Conservation (phyloP, 1,140 invertebrate species). For the Drosophila elegans region DNA sequence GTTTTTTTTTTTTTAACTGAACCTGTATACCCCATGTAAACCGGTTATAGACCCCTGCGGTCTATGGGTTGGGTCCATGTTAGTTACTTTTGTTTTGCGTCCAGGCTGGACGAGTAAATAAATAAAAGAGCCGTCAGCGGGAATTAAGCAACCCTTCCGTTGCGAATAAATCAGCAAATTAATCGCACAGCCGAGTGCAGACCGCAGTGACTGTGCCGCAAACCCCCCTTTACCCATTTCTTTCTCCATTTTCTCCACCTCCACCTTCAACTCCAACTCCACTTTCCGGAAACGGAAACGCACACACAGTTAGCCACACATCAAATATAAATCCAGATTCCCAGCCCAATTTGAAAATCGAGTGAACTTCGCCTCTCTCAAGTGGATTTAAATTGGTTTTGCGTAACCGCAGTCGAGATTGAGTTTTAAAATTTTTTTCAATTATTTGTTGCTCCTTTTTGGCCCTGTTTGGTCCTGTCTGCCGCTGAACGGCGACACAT, state of each 20-base stretch:
- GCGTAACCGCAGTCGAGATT: conserved; percentile 56
- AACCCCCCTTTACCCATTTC: neutral
- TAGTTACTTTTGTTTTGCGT: conserved; percentile 37
- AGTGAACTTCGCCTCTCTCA: conserved; percentile 49
- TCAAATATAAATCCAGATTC: conserved; percentile 34
- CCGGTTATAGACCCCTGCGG: neutral
- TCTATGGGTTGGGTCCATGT: neutral
- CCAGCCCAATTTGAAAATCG: conserved; percentile 9
- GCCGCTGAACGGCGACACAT: conserved; percentile 76
- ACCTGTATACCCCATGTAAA: neutral
- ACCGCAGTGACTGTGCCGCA: conserved; percentile 45
- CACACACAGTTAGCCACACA: conserved; percentile 76
- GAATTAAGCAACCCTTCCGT: conserved; percentile 84
- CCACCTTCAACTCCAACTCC: neutral
- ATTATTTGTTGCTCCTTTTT: conserved; percentile 32
- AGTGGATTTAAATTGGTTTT: conserved; percentile 77
- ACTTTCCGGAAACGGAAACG: conserved; percentile 68
- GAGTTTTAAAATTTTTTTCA: conserved; percentile 57
- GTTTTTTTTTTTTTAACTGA: neutral
- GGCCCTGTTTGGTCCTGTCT: conserved; percentile 29
- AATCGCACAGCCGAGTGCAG: conserved; percentile 55
- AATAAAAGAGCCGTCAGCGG: conserved; percentile 63
- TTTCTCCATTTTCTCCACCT: neutral
- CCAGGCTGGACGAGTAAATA: conserved; percentile 45
- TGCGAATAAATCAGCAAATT: conserved; percentile 81